Conservation (phyloP, 2,797 vertebrate species). For the Cryptoblepharus egeriae region DNA sequence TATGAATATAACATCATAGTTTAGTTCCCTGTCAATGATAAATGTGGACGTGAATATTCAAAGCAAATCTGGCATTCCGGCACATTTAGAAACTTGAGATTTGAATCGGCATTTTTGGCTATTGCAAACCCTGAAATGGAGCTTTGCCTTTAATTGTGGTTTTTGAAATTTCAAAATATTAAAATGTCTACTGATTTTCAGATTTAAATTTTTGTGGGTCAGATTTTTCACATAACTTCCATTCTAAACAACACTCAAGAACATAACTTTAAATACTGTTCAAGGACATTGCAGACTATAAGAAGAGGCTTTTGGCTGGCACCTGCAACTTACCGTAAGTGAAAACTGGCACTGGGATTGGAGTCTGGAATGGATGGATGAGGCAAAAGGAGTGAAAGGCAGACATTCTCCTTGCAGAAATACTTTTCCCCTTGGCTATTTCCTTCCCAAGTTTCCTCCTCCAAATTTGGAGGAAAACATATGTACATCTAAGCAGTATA, state of each 20-base stretch:
- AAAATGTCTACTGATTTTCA: background rate
- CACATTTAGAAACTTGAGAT: background rate
- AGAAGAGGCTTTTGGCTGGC: background rate
- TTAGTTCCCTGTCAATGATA: background rate
- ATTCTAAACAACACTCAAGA: background rate
- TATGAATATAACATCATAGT: constrained; percentile 43
- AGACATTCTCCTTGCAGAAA: too few relatives aligned
- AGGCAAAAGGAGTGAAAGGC: too few relatives aligned
- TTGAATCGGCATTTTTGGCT: background rate
- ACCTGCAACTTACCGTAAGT: too few relatives aligned
- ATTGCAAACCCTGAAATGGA: background rate
- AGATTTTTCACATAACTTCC: background rate
- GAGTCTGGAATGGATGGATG: too few relatives aligned
- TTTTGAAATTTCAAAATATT: background rate
- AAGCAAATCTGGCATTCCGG: background rate
- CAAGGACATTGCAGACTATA: background rate
- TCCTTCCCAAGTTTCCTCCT: too few relatives aligned
- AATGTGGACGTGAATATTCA: background rate
- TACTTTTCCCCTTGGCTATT: too few relatives aligned
- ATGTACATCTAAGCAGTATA: too few relatives aligned
- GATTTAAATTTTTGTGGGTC: background rate
- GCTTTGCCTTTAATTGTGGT: background rate
- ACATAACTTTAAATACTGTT: background rate
- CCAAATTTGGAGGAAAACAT: too few relatives aligned
- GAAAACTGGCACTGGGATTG: too few relatives aligned